Conservation (phyloP, 2,888 invertebrate species). For the Steromphala cineraria region DNA sequence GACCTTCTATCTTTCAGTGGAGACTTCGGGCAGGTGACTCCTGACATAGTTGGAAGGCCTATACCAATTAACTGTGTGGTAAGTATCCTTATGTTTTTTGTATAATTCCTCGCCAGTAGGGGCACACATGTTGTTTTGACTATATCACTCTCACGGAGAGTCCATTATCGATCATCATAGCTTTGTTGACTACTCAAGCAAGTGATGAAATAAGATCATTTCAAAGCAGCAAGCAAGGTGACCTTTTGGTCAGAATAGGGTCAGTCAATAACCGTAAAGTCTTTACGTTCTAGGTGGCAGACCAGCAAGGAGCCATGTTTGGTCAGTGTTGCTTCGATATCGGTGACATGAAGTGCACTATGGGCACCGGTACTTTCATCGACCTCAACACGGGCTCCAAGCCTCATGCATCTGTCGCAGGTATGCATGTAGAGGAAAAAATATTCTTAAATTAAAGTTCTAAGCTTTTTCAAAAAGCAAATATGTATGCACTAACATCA, state of each 20-base stretch:
- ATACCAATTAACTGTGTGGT: conserved; percentile 88
- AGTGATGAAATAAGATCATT: too few relatives aligned
- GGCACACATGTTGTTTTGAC: too few relatives aligned
- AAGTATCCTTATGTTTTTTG: conserved; percentile 71
- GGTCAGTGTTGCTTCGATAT: conserved; percentile 92
- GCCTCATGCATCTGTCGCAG: conserved; percentile 88
- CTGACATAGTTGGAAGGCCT: conserved; percentile 83
- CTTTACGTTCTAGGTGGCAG: conserved; percentile 81
- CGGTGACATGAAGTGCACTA: conserved; percentile 94
- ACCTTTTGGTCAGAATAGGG: too few relatives aligned
- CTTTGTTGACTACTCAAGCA: too few relatives aligned
- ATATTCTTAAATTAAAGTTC: too few relatives aligned
- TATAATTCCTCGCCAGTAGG: neutral
- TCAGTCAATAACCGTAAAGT: too few relatives aligned
- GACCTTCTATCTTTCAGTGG: conserved; percentile 76
- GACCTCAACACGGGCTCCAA: conserved; percentile 70
- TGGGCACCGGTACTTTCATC: conserved; percentile 79
- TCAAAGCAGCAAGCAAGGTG: too few relatives aligned
- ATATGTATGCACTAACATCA: too few relatives aligned
- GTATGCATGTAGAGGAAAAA: too few relatives aligned
- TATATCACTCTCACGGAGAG: too few relatives aligned
- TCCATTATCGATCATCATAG: too few relatives aligned
- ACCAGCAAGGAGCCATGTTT: conserved; percentile 94
- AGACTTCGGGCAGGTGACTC: conserved; percentile 83
- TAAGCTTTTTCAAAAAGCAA: too few relatives aligned